phyloP scores from a whole-genome alignment of 2,888 invertebrate species.

The Drosophila silvestris region DNA sequence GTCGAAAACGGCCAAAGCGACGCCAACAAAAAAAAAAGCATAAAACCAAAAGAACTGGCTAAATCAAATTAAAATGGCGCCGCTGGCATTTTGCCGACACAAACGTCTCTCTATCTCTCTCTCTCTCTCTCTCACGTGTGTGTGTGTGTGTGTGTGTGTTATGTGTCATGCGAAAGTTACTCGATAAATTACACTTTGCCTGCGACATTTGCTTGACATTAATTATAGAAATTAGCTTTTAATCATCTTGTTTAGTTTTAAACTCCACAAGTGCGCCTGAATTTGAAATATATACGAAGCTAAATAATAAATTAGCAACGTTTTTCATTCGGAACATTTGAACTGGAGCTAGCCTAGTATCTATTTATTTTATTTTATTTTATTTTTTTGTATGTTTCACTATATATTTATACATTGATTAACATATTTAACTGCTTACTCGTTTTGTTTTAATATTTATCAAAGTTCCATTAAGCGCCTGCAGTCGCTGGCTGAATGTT shows the following conservation, averaged over 20 bases:
- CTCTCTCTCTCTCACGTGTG: background rate
- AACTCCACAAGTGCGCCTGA: background rate
- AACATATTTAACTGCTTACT: background rate
- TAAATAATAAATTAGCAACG: background rate
- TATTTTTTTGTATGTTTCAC: background rate
- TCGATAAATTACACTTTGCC: constrained; percentile 61
- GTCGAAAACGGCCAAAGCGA: constrained; percentile 59
- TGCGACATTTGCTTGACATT: constrained; percentile 64
- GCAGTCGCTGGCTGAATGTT: constrained; percentile 51
- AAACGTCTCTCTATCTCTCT: constrained; percentile 29
- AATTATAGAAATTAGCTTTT: constrained; percentile 51
- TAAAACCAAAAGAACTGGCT: constrained; percentile 24
- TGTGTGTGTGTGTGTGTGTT: constrained; percentile 20
- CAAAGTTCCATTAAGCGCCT: constrained; percentile 53
- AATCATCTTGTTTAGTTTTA: background rate
- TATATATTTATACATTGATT: background rate
- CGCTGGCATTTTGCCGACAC: constrained; percentile 54
- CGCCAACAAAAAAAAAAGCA: constrained; percentile 48
- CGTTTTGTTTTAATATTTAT: constrained; percentile 11
- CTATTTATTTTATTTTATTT: background rate
- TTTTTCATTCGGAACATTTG: background rate
- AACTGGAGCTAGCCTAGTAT: background rate
- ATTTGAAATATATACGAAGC: background rate
- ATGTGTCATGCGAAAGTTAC: constrained; percentile 48
- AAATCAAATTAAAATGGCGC: constrained; percentile 78